Base-by-base conservation (phyloP, 92 coral and sea anemone species). In the Umimayanthus kanabou region DNA sequence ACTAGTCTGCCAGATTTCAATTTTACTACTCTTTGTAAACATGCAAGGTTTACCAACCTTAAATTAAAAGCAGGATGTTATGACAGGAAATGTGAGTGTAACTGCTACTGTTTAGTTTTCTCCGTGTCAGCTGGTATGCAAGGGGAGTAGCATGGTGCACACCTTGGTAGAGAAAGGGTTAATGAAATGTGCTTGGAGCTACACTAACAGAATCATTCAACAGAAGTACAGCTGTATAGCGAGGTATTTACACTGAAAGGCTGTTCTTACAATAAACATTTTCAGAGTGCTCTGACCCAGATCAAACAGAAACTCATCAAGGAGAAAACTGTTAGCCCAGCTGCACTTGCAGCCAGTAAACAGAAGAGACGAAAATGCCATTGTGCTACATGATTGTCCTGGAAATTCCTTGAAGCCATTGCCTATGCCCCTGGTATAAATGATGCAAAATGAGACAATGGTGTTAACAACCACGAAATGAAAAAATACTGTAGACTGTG, bases 331-430 rank as follows among this genome's bases (percentile, higher is more conserved):
- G 26, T 84, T 33, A 40, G 45, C 88, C 45, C 33, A 47, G 47
- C 49, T 90, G 26, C 58, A 81, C 57, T 82, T 64, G 65, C 92
- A 89, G 61, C 90, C 89, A 18, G 70, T 85, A 11, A 92, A 92
- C 82, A 81, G 29, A 76, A 42, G 93, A 77, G 93, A 92, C 43
- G 93, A 90, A 72, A 92, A 92, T 87, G 92, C 94, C 0, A 84
- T 92, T 49, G 81, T 90, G 39, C 91, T 92, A 22, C 87, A 81
- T 40, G 90, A 86, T 28, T 70, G 74, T 47, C 73, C 53, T 49
- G 75, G 81, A 29, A 55, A 77, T 50, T 5, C 67, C 0, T 75
- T 76, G 85, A 43, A 88, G 73, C 92, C 92, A 79, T 84, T 20
- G 92, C 92, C 9, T 92, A 87, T 69, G 65, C 85, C 40, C 94